Conservation (phyloP, 2,888 invertebrate species). For the Lepidocyrtoides sp. region DNA sequence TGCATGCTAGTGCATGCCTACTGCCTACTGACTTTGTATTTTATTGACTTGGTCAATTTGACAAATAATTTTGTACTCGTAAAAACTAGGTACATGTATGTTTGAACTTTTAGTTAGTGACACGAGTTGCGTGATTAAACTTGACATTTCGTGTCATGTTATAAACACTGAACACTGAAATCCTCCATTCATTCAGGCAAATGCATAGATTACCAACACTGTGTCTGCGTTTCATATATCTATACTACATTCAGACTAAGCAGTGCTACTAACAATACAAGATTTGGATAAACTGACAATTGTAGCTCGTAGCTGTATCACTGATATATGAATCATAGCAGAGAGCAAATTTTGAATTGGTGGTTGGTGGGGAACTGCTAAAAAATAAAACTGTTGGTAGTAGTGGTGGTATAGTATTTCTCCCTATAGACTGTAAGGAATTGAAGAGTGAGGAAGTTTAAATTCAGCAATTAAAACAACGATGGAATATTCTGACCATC, state of each 20-base stretch:
- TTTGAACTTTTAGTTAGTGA: not conserved
- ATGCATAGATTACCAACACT: not conserved
- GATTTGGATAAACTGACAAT: no score
- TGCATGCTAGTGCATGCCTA: no score
- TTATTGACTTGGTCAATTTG: no score
- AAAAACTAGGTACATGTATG: no score
- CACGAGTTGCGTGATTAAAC: conserved; percentile 24
- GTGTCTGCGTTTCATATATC: not conserved
- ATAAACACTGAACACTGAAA: not conserved
- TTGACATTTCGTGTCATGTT: not conserved
- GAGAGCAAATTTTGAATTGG: conserved; percentile 11
- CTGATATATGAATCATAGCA: not conserved
- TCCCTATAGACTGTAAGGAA: not conserved
- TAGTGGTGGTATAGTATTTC: not conserved
- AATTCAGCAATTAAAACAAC: conserved; percentile 60
- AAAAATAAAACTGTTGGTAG: not conserved
- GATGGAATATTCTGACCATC: not conserved
- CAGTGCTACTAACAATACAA: no score
- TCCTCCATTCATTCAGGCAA: not conserved
- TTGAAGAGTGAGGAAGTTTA: conserved; percentile 55
- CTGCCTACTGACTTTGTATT: no score
- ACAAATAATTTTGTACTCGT: not conserved
- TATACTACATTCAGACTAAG: no score
- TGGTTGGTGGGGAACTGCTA: not conserved
- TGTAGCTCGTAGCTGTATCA: not conserved